Evolutionary conservation across 2,888 invertebrate genomes (phyloP), one percentile per base, ranked within the genome.

Genomic region (Caenorhabditis auriculariae): DNA sequence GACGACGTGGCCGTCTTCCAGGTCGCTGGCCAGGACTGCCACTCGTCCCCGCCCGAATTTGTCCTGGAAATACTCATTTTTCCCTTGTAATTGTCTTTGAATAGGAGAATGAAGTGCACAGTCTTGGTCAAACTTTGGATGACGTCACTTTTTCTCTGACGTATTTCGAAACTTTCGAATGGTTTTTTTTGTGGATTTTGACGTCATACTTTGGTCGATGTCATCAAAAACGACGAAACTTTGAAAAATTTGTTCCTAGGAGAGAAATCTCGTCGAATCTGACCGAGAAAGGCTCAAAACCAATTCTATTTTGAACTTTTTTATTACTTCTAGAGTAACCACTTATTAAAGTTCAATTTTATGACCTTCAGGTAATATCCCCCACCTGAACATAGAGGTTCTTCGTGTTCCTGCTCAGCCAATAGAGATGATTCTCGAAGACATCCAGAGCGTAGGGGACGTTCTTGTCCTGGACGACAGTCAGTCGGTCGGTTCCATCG

Each of bases 21-120:
- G 87, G 80, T 92, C 89, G 74, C 88, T 88, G 61, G 91, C 89
- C 23, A 96, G 86, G 1, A 88, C 85, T 44, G 90, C 89, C 38
- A 91, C 90, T 63, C 93, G 91, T 12, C 94, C 94, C 47, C 93
- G 86, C 0, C 96, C 96, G 84, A 96, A 96, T 85, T 98, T 98
- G 83, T 98, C 94, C 59, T 70, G 51, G 28, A 49, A 52, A 5
- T 15, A 17, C 17, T 32, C 39, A 17, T 38, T 9, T 19, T n/a
- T n/a, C n/a, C n/a, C n/a, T n/a, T n/a, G n/a, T n/a, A n/a, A n/a
- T n/a, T n/a, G 9, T 42, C 19, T 42, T 15, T 19, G 9, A 15
- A 42, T 9, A 9, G 12, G 12, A 15, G 9, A 17, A 15, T 9
- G 9, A 12, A n/a, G 21, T 42, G 17, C 12, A 12, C 17, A 17